These are phyloP conservation scores for Diplazon laetatorius DNA, from an alignment of 2,888 invertebrate species.

Conservation along the genomic window DNA sequence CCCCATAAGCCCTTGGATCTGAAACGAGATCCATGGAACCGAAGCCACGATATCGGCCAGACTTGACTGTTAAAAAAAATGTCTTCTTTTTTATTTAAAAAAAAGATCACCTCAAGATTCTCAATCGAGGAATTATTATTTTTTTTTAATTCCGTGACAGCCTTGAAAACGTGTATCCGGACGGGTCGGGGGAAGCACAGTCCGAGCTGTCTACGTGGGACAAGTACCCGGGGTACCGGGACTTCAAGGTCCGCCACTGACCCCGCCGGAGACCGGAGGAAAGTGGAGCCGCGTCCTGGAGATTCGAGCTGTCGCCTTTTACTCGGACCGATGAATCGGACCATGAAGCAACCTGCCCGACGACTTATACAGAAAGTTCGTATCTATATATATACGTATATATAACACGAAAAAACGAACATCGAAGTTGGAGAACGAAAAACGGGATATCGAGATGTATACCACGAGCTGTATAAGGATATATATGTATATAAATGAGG, in stretches of 20 bases:
- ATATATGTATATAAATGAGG: constrained; percentile 11
- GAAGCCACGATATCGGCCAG: too few relatives aligned
- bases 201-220: constrained; percentile 34
- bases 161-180: constrained; percentile 11
- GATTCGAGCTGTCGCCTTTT: constrained; percentile 35
- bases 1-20: too few relatives aligned
- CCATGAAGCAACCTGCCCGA: constrained; percentile 54
- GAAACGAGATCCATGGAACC: too few relatives aligned
- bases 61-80: too few relatives aligned
- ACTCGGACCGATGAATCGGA: constrained; percentile 54
- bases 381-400: constrained; percentile 10
- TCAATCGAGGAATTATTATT: not conserved
- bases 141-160: not conserved
- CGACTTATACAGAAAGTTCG: constrained; percentile 44
- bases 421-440: constrained; percentile 44
- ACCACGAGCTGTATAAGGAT: constrained; percentile 21
- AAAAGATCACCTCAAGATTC: not conserved
- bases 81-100: too few relatives aligned
- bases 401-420: not conserved
- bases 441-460: constrained; percentile 27
- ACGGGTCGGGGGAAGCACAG: constrained; percentile 8
- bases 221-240: constrained; percentile 52
- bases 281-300: constrained; percentile 56
- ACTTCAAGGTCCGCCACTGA: constrained; percentile 67
- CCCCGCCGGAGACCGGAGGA: constrained; percentile 69